Evolutionary conservation across 2,113 vertebrate genomes (phyloP).

Genomic region (Aspidoscelis tigris): DNA sequence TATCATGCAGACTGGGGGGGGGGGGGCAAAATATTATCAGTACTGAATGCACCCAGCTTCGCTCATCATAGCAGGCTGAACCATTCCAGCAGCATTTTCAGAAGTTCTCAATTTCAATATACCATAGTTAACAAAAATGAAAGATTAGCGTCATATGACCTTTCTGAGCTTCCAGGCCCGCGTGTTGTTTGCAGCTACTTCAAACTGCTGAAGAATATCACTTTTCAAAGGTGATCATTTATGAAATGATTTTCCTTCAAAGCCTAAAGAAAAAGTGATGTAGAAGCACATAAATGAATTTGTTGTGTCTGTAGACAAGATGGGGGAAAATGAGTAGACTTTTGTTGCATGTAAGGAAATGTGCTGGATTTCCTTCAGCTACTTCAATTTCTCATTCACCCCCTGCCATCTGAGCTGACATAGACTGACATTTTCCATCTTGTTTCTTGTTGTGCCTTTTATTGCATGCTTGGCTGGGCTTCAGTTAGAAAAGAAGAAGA

Average conservation of each 20-base stretch:
- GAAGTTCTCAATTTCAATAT: neutral
- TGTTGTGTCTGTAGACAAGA: slow-evolving; percentile 20
- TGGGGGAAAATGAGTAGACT: slow-evolving; percentile 14
- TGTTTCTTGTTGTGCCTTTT: slow-evolving; percentile 28
- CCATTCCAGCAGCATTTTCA: neutral
- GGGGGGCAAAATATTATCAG: neutral
- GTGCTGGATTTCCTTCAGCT: neutral
- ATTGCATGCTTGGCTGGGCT: neutral
- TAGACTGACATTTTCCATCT: slow-evolving; percentile 19
- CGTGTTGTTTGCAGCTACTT: slow-evolving; percentile 51
- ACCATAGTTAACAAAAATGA: neutral
- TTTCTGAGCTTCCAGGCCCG: slow-evolving; percentile 48
- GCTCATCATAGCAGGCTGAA: neutral
- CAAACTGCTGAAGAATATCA: slow-evolving; percentile 51
- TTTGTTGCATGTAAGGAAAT: slow-evolving; percentile 37
- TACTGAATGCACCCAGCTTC: neutral
- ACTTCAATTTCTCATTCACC: slow-evolving; percentile 9
- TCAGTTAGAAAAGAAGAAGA: neutral
- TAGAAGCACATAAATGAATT: neutral
- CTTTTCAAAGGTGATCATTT: slow-evolving; percentile 37
- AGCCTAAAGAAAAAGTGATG: too few species aligned
- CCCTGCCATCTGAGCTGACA: neutral
- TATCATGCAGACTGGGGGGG: too few species aligned
- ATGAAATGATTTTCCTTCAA: slow-evolving; percentile 48
- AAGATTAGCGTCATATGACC: slow-evolving; percentile 36